Evolutionary conservation across 2,113 vertebrate genomes (phyloP), one percentile per base, ranked within the genome.

Genomic region (Gavia stellata): DNA sequence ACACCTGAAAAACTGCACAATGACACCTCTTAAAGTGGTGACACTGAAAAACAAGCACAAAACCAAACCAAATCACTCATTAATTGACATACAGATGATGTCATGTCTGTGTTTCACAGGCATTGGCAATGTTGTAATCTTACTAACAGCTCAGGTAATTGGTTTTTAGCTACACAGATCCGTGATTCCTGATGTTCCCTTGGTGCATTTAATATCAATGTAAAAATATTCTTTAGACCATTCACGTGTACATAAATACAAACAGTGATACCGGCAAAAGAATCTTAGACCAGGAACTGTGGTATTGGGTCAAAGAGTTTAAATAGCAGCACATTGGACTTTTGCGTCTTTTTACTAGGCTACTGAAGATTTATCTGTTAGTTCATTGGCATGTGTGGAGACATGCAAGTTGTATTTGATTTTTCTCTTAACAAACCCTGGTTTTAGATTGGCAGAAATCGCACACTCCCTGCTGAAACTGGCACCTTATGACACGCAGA

Each of bases 401-500:
- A 55, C 79, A 19, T 38, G 70, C 21, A 52, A 17, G 28, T 10
- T n/a, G 45, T 49, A 21, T 62, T 78, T 45, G 47, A 20, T 38
- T 80, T 63, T 74, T 42, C 91, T 82, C 55, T 63, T 61, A 10
- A 73, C 7, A 11, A 40, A 75, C 23, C 16, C n/a, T 82, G 50
- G 18, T 82, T 96, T 83, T 96, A 99, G 99, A 63, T 96, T 99
- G 98, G 99, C 99, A 18, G 99, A 99, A 97, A 99, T 99, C 0
- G 99, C 99, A 16, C 99, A 99, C 66, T 99, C 99, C 52, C 98
- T 99, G 79, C 98, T 99, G 96, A 99, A 99, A 97, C 96, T 99
- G 97, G 99, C 99, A 14, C 99, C 99, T 0, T 99, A 99, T 2
- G 99, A 99, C 98, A 99, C 99, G 0, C 98, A 99, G 97, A 99